A percentile compares a stretch with the other conserved stretches of the same genome.
phyloP scores from a whole-genome alignment of 2,888 invertebrate genomes.

The Sisyra nigra region DNA sequence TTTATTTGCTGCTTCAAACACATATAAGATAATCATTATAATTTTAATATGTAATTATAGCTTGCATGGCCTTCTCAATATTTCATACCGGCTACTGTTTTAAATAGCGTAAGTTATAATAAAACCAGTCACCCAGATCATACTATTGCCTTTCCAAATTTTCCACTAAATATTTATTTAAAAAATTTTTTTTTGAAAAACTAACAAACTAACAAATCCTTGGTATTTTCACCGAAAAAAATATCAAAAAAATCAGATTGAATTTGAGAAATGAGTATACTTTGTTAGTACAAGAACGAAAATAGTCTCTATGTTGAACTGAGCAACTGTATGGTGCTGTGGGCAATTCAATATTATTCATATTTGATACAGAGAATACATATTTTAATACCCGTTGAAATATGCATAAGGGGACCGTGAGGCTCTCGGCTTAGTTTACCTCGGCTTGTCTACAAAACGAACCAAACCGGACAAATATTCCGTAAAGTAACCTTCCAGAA shows the following conservation, averaged over 20 bases:
- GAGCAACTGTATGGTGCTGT: neutral
- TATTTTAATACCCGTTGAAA: slow-evolving; percentile 3
- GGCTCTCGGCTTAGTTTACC: neutral
- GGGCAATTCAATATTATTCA: slow-evolving; percentile 5
- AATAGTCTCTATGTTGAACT: neutral
- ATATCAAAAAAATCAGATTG: too few relatives aligned
- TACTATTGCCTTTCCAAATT: too few relatives aligned
- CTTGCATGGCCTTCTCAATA: slow-evolving; percentile 18
- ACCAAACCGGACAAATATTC: too few relatives aligned
- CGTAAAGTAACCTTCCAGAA: too few relatives aligned
- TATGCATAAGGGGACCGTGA: slow-evolving; percentile 1
- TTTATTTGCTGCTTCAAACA: neutral
- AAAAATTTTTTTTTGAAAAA: too few relatives aligned
- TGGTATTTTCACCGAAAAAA: too few relatives aligned
- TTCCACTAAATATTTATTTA: too few relatives aligned
- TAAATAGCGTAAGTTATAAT: slow-evolving; percentile 2
- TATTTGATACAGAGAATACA: slow-evolving; percentile 4
- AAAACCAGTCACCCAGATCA: neutral
- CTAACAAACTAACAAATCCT: too few relatives aligned
- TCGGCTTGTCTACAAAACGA: too few relatives aligned
- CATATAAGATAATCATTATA: slow-evolving; percentile 23
- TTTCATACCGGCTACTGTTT: slow-evolving; percentile 29
- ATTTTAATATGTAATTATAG: slow-evolving; percentile 30
- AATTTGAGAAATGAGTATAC: too few relatives aligned
- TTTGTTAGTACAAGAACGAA: too few relatives aligned